Conservation (phyloP, 2,797 vertebrate species). For the Sebastes cheni region DNA sequence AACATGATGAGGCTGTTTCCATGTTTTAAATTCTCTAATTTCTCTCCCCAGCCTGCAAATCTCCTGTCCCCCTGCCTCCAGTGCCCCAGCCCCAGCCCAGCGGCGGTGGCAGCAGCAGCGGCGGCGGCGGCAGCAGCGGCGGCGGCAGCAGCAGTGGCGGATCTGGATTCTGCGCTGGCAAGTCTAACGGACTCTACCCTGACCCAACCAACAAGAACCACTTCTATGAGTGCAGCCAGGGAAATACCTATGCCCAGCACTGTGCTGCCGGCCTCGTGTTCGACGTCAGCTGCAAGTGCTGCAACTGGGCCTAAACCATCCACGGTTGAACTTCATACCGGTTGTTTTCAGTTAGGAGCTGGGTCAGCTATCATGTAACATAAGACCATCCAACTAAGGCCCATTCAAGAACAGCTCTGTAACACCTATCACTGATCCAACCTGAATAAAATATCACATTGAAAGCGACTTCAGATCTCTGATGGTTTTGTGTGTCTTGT, state of each 20-base stretch:
- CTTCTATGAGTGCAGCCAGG: constrained; percentile 77
- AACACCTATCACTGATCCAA: background rate
- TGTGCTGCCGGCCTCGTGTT: constrained; percentile 74
- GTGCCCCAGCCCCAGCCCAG: constrained; percentile 28
- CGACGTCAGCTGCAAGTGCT: constrained; percentile 80
- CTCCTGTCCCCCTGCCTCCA: constrained; percentile 28
- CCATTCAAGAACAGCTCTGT: constrained; percentile 18
- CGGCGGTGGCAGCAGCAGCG: constrained; percentile 14
- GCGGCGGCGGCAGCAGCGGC: no score
- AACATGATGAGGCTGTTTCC: background rate
- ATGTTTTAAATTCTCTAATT: background rate
- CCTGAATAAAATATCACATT: constrained; percentile 38
- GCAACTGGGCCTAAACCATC: constrained; percentile 77
- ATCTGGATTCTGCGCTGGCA: constrained; percentile 80
- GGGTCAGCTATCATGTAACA: constrained; percentile 1
- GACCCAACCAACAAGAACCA: constrained; percentile 69
- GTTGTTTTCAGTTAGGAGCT: constrained; percentile 8
- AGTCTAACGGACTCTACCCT: constrained; percentile 76
- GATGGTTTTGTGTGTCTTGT: background rate
- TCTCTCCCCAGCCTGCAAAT: constrained; percentile 35
- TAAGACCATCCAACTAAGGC: background rate
- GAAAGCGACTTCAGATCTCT: constrained; percentile 7
- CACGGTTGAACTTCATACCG: background rate
- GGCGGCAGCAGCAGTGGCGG: constrained; percentile 4
- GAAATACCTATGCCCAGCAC: constrained; percentile 54